Evolutionary conservation across 1,140 invertebrate species (phyloP), one percentile per base, ranked within the genome.

Genomic region (Drosophila ironensis): DNA sequence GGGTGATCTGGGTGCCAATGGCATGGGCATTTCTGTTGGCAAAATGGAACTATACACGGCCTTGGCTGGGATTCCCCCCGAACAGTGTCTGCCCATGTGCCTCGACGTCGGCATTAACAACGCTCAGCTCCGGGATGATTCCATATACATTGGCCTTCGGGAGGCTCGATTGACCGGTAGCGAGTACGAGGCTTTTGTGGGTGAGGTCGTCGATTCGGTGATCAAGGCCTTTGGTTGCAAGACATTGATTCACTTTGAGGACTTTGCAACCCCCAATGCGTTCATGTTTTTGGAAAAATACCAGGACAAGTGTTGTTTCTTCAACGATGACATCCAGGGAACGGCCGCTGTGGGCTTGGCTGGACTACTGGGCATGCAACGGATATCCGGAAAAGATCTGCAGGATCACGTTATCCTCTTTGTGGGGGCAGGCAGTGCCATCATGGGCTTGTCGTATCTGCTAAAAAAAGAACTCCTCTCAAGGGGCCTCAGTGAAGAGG

Each of bases 311-410:
- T 99, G 97, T 84, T 98, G 97, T 86, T 98, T 95, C 2, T 99
- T 99, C 89, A 99, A 99, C 90, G 98, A 99, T 87, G 98, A 99
- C 86, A 98, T 99, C 77, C 98, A 99, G 90, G 98, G 98, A 9
- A 99, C 98, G 0, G 95, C 95, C 1, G 92, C 96, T 4, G 97
- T 99, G 3, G 97, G 96, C 1, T 93, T 99, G 5, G 97, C 97
- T 7, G 98, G 98, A 0, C 89, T 99, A 12, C 90, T 99, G 5
- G 95, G 96, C 8, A 95, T 96, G 14, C 91, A 97, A 4, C 91
- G 94, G 22, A 89, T 98, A 12, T 98, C 97, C 0, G 93, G 94
- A 33, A 95, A 92, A 7, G 93, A 93, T 66, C 91, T 99, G 1
- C 93, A 93, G 0, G 94, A 98, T 0, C 95, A 98, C 73, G 93